A percentile compares a stretch with the other conserved stretches of the same genome.
phyloP scores from a whole-genome alignment of 37 sponge, comb jelly and placozoan species.

The Halichondria panicea region DNA sequence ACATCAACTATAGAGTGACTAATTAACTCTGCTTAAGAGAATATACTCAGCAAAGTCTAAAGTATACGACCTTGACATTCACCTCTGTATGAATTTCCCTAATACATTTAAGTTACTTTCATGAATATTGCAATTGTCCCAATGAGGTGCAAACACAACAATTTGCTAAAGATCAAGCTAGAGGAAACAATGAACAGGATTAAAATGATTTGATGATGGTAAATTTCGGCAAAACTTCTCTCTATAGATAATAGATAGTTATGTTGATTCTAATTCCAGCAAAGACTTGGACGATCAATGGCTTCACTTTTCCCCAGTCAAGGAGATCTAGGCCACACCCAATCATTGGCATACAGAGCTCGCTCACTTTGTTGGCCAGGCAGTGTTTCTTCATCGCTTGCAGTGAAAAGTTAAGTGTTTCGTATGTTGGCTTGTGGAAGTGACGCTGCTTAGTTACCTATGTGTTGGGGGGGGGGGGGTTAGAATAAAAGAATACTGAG shows the following conservation, averaged over 20 bases:
- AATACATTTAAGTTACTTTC: too few relatives aligned
- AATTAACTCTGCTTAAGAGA: too few relatives aligned
- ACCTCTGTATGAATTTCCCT: too few relatives aligned
- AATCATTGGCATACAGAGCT: conserved; percentile 77
- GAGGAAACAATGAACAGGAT: too few relatives aligned
- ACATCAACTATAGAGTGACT: too few relatives aligned
- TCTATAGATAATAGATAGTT: conserved; percentile 61
- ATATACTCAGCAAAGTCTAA: too few relatives aligned
- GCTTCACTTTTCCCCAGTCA: conserved; percentile 59
- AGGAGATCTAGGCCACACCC: conserved; percentile 89
- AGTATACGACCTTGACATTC: too few relatives aligned
- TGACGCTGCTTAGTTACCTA: conserved; percentile 75
- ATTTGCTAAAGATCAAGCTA: too few relatives aligned
- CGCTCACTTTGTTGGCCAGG: conserved; percentile 46
- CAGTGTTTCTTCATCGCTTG: conserved; percentile 58
- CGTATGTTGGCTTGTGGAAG: conserved; percentile 85
- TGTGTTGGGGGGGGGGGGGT: neutral
- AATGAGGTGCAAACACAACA: too few relatives aligned
- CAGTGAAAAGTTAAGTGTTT: conserved; percentile 53
- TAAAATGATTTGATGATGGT: too few relatives aligned
- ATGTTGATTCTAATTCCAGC: conserved; percentile 40
- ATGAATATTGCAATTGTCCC: too few relatives aligned
- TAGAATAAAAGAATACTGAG: neutral
- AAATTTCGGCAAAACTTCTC: too few relatives aligned
- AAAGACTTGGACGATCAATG: conserved; percentile 53